Conservation (phyloP, 2,113 vertebrate species). For the Boleophthalmus pectinirostris region DNA sequence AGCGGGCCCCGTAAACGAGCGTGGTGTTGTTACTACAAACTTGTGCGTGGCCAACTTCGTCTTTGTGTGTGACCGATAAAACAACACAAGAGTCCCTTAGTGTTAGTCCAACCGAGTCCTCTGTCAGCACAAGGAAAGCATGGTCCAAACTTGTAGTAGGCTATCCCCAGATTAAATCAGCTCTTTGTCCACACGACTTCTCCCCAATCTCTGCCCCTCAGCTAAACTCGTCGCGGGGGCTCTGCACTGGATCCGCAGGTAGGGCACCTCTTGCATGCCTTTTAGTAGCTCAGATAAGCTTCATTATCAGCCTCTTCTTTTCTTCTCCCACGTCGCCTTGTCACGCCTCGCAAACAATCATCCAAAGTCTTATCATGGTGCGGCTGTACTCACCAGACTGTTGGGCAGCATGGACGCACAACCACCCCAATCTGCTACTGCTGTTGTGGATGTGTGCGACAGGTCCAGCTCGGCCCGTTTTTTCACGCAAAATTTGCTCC, state of each 20-base stretch:
- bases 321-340: conserved; percentile 22
- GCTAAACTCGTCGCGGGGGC: conserved; percentile 25
- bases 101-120: conserved; percentile 11
- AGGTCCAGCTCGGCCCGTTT: conserved; percentile 47
- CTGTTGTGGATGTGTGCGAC: conserved; percentile 44
- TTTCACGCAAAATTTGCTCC: not conserved
- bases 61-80: conserved; percentile 6
- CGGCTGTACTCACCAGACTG: conserved; percentile 14
- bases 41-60: conserved; percentile 55
- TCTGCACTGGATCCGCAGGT: conserved; percentile 29
- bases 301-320: conserved; percentile 13
- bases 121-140: conserved; percentile 35
- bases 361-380: conserved; percentile 7
- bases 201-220: conserved; percentile 19
- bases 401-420: not conserved
- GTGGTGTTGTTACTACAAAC: conserved; percentile 21
- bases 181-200: conserved; percentile 56
- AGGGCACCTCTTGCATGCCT: conserved; percentile 31
- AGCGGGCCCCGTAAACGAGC: not conserved
- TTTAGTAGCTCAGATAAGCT: conserved; percentile 25
- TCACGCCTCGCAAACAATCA: conserved; percentile 10
- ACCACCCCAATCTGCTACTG: conserved; percentile 33
- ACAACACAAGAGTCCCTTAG: not conserved
- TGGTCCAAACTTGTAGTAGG: conserved; percentile 43
- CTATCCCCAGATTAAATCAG: conserved; percentile 20